These are phyloP conservation scores for Colletes latitarsis DNA, from an alignment of 1,140 invertebrate genomes.

Conservation along the genomic window DNA sequence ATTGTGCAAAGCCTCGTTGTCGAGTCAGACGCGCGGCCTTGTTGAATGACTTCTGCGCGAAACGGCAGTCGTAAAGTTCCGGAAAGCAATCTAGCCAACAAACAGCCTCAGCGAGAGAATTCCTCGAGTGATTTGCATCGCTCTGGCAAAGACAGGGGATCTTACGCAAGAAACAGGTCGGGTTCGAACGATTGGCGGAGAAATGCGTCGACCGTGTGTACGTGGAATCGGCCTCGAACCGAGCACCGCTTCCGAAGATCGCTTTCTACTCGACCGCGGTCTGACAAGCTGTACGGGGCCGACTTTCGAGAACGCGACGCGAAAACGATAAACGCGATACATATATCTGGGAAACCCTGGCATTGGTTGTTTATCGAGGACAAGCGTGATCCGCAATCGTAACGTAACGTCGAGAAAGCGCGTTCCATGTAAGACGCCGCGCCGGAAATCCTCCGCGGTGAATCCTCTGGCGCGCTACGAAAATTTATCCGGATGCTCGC, in stretches of 20 bases:
- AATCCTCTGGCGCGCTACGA: too few relatives aligned
- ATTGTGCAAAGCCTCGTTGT: too few relatives aligned
- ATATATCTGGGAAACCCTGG: not conserved
- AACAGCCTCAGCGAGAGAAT: not conserved
- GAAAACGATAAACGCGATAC: conserved; percentile 2
- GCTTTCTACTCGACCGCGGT: conserved; percentile 30
- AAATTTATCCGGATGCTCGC: too few relatives aligned
- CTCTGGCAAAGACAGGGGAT: too few relatives aligned
- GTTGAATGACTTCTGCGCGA: too few relatives aligned
- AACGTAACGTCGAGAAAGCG: not conserved
- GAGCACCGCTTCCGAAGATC: conserved; percentile 5
- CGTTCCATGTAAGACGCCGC: not conserved
- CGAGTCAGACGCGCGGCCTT: too few relatives aligned
- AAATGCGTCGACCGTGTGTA: not conserved
- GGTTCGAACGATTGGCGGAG: not conserved
- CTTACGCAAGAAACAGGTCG: not conserved
- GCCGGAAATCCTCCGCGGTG: not conserved
- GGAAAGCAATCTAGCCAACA: too few relatives aligned
- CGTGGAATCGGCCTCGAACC: not conserved
- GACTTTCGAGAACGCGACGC: conserved; percentile 51
- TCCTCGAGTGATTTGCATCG: not conserved
- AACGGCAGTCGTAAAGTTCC: not conserved
- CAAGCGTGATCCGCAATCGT: not conserved
- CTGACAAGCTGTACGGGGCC: conserved; percentile 6
- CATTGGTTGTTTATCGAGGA: not conserved